Evolutionary conservation across 2,113 vertebrate genomes (phyloP).

Genomic region (Tachycineta bicolor): DNA sequence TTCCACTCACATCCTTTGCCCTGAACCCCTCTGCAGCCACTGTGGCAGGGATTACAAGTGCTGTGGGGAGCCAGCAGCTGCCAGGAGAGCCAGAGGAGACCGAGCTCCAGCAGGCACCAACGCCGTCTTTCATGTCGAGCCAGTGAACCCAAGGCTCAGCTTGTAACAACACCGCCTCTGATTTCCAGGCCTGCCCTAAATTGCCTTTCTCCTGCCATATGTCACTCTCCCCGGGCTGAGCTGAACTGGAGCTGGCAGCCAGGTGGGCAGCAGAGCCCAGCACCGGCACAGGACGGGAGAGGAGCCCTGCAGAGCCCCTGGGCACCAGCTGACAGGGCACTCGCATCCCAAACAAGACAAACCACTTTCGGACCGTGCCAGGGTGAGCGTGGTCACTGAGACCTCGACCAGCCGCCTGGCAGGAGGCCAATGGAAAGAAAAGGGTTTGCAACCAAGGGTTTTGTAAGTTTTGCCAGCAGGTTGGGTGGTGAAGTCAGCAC

Average conservation of each 20-base stretch:
- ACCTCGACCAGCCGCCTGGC: accelerated
- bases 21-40: not conserved
- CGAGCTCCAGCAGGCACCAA: not conserved
- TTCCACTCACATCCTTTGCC: not conserved
- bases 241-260: not conserved
- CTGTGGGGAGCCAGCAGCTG: not conserved
- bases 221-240: not conserved
- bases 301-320: not conserved
- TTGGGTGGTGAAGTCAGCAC: not conserved
- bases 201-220: constrained; percentile 25
- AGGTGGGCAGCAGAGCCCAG: not conserved
- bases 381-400: accelerated
- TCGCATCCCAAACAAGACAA: accelerated
- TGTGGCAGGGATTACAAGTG: not conserved
- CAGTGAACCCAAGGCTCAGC: constrained; percentile 17
- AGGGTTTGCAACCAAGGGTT: not conserved
- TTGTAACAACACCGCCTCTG: not conserved
- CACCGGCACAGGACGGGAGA: not conserved
- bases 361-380: accelerated
- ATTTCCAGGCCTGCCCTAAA: not conserved
- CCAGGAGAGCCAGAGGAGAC: not conserved
- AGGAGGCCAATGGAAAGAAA: not conserved
- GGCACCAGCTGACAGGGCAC: not conserved
- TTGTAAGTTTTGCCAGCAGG: not conserved
- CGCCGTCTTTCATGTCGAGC: not conserved